These are phyloP conservation scores for Andrena trimmerana DNA, from an alignment of 2,888 invertebrate genomes.

Conservation along the genomic window DNA sequence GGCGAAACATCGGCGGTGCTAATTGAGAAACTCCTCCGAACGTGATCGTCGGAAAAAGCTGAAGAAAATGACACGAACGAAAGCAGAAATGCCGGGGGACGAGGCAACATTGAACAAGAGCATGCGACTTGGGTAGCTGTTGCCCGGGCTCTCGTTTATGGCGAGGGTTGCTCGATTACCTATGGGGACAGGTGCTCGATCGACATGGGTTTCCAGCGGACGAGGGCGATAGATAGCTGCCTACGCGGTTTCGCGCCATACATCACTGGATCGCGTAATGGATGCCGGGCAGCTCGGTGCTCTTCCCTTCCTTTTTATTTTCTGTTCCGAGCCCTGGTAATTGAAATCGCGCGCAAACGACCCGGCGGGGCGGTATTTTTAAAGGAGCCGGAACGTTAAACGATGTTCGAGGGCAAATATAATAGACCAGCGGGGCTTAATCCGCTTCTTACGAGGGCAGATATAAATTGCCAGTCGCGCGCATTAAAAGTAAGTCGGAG, in stretches of 20 bases:
- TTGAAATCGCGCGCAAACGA: slow-evolving; percentile 46
- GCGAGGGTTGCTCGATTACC: slow-evolving; percentile 49
- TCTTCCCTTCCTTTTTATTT: slow-evolving; percentile 27
- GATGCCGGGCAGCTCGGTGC: slow-evolving; percentile 20
- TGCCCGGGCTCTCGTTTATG: slow-evolving; percentile 59
- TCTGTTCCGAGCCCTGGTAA: slow-evolving; percentile 16
- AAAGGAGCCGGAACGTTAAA: slow-evolving; percentile 7
- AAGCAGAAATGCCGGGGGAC: neutral
- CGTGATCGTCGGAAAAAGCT: neutral
- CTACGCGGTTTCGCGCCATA: slow-evolving; percentile 66
- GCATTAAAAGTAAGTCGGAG: slow-evolving; percentile 41
- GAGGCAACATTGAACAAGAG: slow-evolving; percentile 38
- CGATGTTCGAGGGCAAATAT: slow-evolving; percentile 25
- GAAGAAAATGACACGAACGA: neutral
- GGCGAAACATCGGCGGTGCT: too few species aligned
- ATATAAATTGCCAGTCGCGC: slow-evolving; percentile 34
- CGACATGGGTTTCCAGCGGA: slow-evolving; percentile 55
- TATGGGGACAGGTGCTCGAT: slow-evolving; percentile 67
- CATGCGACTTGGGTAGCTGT: slow-evolving; percentile 38
- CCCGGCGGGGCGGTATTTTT: slow-evolving; percentile 5
- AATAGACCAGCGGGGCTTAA: slow-evolving; percentile 39
- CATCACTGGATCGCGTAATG: slow-evolving; percentile 65
- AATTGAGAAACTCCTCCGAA: neutral
- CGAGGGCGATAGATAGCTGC: slow-evolving; percentile 62
- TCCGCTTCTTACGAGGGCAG: slow-evolving; percentile 24